Percentiles rank a stretch among this genome's conserved stretches.
Evolutionary conservation across 2,113 vertebrate genomes (phyloP).

Genomic region (Semicossyphus pulcher): DNA sequence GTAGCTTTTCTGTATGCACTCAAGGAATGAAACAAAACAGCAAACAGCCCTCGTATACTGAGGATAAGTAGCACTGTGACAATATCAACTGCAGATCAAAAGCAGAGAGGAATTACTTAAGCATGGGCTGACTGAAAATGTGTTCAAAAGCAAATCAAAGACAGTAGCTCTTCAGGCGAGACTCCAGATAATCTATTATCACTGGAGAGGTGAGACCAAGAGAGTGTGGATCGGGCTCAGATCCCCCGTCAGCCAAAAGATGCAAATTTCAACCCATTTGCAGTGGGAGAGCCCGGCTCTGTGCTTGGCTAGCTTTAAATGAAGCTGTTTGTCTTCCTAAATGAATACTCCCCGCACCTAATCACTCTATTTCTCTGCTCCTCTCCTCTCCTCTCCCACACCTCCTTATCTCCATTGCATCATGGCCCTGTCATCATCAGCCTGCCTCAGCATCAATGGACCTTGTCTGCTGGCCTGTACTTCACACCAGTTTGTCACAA

Average conservation of each 20-base stretch:
- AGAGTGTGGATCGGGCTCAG: slow-evolving; percentile 8
- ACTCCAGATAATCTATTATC: slow-evolving; percentile 64
- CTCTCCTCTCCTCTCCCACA: slow-evolving; percentile 29
- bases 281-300: slow-evolving; percentile 43
- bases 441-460: slow-evolving; percentile 54
- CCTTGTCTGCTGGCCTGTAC: slow-evolving; percentile 65
- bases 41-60: slow-evolving; percentile 26
- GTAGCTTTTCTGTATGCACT: slow-evolving; percentile 24
- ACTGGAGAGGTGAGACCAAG: slow-evolving; percentile 38
- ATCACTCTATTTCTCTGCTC: slow-evolving; percentile 53
- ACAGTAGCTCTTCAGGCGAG: slow-evolving; percentile 45
- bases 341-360: slow-evolving; percentile 62
- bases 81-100: slow-evolving; percentile 50
- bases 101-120: slow-evolving; percentile 44
- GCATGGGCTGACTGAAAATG: slow-evolving; percentile 32
- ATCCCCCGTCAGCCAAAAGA: slow-evolving; percentile 40
- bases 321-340: slow-evolving; percentile 78
- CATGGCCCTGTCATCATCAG: slow-evolving; percentile 56
- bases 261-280: slow-evolving; percentile 64
- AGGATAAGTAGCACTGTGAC: slow-evolving; percentile 54
- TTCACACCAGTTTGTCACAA: slow-evolving; percentile 70
- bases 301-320: slow-evolving; percentile 74
- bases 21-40: slow-evolving; percentile 37
- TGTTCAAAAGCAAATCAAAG: slow-evolving; percentile 64
- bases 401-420: slow-evolving; percentile 57